Evolutionary conservation across 2,888 invertebrate species (phyloP).

Genomic region (Meiosimyza decipiens): DNA sequence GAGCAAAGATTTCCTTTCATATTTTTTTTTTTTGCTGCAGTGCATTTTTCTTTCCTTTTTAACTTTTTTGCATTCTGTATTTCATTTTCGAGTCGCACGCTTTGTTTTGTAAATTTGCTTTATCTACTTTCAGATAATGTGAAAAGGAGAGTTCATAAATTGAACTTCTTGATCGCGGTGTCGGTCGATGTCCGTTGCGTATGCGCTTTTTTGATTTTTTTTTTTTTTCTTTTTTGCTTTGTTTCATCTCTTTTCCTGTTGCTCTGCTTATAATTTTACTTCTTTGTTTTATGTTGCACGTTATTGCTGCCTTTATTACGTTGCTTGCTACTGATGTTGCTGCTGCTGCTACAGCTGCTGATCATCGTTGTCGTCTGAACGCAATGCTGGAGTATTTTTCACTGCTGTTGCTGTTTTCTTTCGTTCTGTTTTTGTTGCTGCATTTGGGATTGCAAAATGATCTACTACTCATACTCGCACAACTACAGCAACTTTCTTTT

Average conservation of each 20-base stretch:
- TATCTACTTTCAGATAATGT: conserved; percentile 38
- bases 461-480: no score
- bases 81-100: conserved; percentile 26
- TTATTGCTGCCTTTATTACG: no score
- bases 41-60: neutral
- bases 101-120: conserved; percentile 38
- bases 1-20: conserved; percentile 3
- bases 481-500: no score
- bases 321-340: neutral
- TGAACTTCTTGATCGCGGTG: conserved; percentile 30
- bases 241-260: neutral
- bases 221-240: neutral
- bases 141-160: conserved; percentile 40
- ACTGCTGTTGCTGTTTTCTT: conserved; percentile 1
- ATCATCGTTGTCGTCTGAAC: neutral
- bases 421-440: no score
- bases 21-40: neutral
- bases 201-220: neutral
- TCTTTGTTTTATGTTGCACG: no score
- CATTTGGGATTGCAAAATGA: no score
- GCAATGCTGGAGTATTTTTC: neutral
- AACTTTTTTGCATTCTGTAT: neutral
- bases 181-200: conserved; percentile 28
- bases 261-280: neutral
- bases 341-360: neutral